Evolutionary conservation across 2,797 vertebrate genomes (phyloP).

Genomic region (Sarcoramphus papa): DNA sequence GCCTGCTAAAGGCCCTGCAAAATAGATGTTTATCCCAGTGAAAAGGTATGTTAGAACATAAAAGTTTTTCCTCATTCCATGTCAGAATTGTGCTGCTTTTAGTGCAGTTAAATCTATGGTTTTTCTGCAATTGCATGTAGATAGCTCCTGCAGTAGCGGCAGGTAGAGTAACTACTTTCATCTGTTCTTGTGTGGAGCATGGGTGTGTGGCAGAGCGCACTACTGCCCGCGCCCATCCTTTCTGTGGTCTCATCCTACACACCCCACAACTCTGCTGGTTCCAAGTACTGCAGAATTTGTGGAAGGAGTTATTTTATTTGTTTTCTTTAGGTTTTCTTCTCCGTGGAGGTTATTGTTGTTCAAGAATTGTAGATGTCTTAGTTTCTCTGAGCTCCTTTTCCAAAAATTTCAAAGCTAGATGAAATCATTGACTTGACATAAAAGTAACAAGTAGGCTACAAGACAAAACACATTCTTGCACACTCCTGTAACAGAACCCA

Average conservation of each 20-base stretch:
- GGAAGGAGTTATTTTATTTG: neutral
- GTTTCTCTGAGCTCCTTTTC: neutral
- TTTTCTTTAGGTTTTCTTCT: neutral
- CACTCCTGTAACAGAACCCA: neutral
- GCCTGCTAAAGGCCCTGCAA: neutral
- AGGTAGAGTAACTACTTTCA: neutral
- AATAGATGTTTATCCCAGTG: neutral
- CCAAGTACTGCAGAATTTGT: neutral
- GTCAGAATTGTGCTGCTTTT: neutral
- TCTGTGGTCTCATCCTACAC: neutral
- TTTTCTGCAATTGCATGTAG: neutral
- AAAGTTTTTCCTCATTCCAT: neutral
- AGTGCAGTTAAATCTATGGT: neutral
- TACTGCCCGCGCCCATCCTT: neutral
- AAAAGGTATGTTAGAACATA: neutral
- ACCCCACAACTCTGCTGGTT: neutral
- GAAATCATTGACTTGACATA: neutral
- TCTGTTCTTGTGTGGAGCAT: neutral
- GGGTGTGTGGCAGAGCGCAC: fast-evolving
- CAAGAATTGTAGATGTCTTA: neutral
- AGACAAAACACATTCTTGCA: neutral
- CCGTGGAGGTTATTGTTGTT: neutral
- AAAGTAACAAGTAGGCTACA: neutral
- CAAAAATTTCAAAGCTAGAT: neutral
- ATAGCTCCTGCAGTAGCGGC: neutral